phyloP scores from a whole-genome alignment of 2,113 vertebrate genomes.

The Ctenomys sociabilis region DNA sequence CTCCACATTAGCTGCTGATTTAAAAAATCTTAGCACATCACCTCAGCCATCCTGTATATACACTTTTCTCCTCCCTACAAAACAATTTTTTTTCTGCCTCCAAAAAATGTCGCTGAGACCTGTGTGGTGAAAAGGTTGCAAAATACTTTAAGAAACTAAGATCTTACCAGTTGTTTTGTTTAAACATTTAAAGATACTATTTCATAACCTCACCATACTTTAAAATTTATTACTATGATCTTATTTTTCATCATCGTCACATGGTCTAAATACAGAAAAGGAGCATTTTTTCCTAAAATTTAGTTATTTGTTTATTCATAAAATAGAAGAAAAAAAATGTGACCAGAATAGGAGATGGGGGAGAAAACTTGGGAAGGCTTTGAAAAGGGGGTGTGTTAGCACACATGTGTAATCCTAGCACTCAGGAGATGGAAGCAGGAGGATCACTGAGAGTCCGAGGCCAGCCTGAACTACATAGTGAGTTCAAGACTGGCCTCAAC shows the following conservation, averaged over 20 bases:
- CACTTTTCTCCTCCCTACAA: too few relatives aligned
- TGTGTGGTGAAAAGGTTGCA: not conserved
- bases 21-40: too few relatives aligned
- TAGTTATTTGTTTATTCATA: not conserved
- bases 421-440: not conserved
- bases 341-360: not conserved
- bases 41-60: too few relatives aligned
- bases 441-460: not conserved
- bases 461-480: not conserved
- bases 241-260: not conserved
- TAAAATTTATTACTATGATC: not conserved
- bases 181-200: not conserved
- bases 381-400: not conserved
- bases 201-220: not conserved
- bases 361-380: not conserved
- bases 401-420: not conserved
- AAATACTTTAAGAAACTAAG: not conserved
- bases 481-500: not conserved
- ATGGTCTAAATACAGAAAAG: not conserved
- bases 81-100: not conserved
- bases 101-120: not conserved
- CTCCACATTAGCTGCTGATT: too few relatives aligned
- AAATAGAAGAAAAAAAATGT: not conserved
- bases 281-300: not conserved
- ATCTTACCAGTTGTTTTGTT: not conserved